Conservation (phyloP, 2,113 vertebrate genomes). For the Notechis scutatus region DNA sequence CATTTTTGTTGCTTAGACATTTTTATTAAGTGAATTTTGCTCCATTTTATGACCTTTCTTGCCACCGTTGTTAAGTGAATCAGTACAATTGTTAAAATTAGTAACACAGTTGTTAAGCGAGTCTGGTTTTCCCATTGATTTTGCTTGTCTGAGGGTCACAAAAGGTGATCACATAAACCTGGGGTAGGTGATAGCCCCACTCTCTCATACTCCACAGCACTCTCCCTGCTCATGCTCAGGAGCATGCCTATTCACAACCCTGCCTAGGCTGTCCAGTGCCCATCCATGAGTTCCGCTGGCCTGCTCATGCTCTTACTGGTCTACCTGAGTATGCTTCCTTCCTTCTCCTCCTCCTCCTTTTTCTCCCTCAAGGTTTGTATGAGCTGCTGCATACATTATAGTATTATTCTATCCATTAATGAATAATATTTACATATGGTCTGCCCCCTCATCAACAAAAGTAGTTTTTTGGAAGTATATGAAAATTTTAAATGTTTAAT, state of each 20-base stretch:
- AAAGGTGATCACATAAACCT: too few relatives aligned
- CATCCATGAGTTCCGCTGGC: not conserved
- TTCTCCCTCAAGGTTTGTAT: not conserved
- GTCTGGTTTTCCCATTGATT: too few relatives aligned
- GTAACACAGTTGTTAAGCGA: too few relatives aligned
- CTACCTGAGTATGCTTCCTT: not conserved
- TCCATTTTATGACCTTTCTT: too few relatives aligned
- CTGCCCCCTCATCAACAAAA: not conserved
- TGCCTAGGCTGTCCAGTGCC: not conserved
- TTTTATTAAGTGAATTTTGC: too few relatives aligned
- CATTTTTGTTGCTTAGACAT: too few relatives aligned
- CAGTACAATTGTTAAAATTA: too few relatives aligned
- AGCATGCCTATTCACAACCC: not conserved
- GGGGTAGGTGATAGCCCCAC: too few relatives aligned
- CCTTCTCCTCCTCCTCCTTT: not conserved
- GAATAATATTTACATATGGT: accelerated
- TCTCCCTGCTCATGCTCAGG: not conserved
- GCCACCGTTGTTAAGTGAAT: too few relatives aligned
- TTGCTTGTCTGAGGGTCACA: too few relatives aligned
- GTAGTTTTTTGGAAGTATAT: conserved; percentile 22
- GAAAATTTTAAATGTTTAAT: conserved; percentile 33
- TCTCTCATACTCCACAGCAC: too few relatives aligned
- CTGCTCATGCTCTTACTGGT: not conserved
- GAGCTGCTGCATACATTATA: not conserved
- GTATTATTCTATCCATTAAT: not conserved